Evolutionary conservation across 2,113 vertebrate genomes (phyloP).

Genomic region (Hippocampus zosterae): DNA sequence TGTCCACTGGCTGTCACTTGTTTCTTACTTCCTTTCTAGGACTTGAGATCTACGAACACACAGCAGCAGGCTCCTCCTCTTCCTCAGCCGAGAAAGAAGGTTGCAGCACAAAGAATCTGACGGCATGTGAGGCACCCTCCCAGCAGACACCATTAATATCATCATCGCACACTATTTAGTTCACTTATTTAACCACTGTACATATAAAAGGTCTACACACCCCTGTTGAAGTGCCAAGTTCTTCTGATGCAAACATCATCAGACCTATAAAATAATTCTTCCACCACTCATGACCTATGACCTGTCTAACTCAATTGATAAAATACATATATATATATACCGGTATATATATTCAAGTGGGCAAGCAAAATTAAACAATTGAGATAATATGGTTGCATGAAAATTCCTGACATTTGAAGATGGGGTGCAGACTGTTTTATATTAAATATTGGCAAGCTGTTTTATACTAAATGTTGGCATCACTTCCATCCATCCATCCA

Average conservation of each 20-base stretch:
- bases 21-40: conserved; percentile 11
- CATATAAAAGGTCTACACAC: not conserved
- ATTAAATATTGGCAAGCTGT: no score
- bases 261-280: not conserved
- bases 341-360: no score
- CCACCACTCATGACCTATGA: not conserved
- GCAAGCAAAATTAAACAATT: no score
- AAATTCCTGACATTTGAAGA: no score
- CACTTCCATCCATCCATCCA: no score
- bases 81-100: conserved; percentile 64
- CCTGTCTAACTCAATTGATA: no score
- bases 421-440: no score
- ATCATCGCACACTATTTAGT: not conserved
- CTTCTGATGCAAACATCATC: not conserved
- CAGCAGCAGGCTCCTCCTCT: conserved; percentile 60
- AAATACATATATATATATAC: no score
- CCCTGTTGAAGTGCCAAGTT: not conserved
- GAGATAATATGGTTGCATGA: no score
- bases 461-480: no score
- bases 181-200: not conserved
- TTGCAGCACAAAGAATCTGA: not conserved
- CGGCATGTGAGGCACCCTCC: not conserved
- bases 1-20: not conserved
- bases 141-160: not conserved
- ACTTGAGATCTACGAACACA: rapidly evolving